Percentiles rank a stretch among this genome's conserved stretches.
Conservation (phyloP, 2,113 vertebrate genomes). For the Aplodontia rufa region DNA sequence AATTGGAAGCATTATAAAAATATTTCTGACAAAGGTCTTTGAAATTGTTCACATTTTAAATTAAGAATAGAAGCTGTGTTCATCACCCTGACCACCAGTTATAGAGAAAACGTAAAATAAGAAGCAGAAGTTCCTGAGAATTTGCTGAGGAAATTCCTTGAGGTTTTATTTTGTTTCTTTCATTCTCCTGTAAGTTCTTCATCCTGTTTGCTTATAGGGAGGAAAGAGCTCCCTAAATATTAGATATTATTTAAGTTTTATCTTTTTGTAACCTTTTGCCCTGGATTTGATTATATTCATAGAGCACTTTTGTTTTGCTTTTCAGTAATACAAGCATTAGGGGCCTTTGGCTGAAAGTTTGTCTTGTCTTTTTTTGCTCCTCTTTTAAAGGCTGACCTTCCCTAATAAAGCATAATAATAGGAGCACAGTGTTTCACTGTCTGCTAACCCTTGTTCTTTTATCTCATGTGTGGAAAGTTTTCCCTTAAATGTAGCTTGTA, state of each 20-base stretch:
- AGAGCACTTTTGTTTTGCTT: background rate
- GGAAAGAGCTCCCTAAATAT: background rate
- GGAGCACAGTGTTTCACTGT: background rate
- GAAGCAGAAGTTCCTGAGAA: background rate
- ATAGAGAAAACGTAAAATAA: background rate
- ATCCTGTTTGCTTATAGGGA: background rate
- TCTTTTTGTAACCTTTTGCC: background rate
- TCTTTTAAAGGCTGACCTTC: background rate
- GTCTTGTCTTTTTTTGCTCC: background rate
- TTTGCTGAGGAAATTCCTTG: background rate
- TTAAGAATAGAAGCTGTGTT: background rate
- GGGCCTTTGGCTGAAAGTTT: background rate
- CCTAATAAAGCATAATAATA: background rate
- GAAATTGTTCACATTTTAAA: constrained; percentile 6
- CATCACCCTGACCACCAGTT: background rate
- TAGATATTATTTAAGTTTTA: background rate
- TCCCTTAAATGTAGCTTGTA: background rate
- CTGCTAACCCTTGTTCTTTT: background rate
- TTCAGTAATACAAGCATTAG: background rate
- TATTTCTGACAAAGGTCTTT: background rate
- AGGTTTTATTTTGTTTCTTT: background rate
- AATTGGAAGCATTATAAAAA: background rate
- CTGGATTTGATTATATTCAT: background rate
- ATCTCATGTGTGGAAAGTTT: background rate
- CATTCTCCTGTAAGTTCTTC: background rate